phyloP scores from a whole-genome alignment of 1,140 invertebrate species.

The Anoplophora glabripennis region DNA sequence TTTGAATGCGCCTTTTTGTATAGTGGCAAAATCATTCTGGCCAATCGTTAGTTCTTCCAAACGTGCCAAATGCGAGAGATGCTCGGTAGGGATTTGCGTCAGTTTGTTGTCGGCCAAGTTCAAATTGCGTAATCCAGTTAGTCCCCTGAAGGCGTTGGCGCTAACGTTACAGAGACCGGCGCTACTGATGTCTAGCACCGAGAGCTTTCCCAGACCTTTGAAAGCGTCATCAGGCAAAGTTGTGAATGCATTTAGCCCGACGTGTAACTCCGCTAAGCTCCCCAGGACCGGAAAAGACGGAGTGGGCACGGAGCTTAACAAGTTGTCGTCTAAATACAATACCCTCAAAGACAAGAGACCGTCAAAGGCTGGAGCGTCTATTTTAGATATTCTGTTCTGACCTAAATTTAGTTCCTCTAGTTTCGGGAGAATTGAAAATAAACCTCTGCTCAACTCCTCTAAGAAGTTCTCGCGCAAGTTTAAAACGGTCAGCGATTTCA shows the following conservation, averaged over 20 bases:
- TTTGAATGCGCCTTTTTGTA: slow-evolving; percentile 70
- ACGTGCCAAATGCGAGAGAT: slow-evolving; percentile 65
- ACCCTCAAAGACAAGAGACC: slow-evolving; percentile 72
- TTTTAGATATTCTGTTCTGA: slow-evolving; percentile 77
- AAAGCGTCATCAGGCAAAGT: slow-evolving; percentile 72
- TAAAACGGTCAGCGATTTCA: slow-evolving; percentile 73
- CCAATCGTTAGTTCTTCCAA: slow-evolving; percentile 78
- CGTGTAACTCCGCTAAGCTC: slow-evolving; percentile 75
- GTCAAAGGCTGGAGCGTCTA: slow-evolving; percentile 75
- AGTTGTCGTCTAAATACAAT: slow-evolving; percentile 83
- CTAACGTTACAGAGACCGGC: slow-evolving; percentile 76
- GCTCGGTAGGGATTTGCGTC: slow-evolving; percentile 68
- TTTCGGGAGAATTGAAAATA: slow-evolving; percentile 71
- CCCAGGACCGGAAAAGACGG: slow-evolving; percentile 67
- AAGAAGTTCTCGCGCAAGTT: slow-evolving; percentile 81
- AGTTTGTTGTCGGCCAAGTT: slow-evolving; percentile 78
- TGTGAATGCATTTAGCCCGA: slow-evolving; percentile 79
- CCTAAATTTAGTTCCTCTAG: slow-evolving; percentile 85
- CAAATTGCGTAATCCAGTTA: slow-evolving; percentile 69
- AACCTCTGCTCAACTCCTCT: slow-evolving; percentile 68
- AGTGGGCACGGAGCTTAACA: slow-evolving; percentile 71
- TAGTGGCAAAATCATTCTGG: slow-evolving; percentile 71
- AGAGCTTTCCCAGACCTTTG: slow-evolving; percentile 67
- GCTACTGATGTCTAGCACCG: slow-evolving; percentile 74
- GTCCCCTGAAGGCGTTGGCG: slow-evolving; percentile 69